These are phyloP conservation scores for Melanotus villosus DNA, from an alignment of 2,888 invertebrate genomes.

Conservation along the genomic window DNA sequence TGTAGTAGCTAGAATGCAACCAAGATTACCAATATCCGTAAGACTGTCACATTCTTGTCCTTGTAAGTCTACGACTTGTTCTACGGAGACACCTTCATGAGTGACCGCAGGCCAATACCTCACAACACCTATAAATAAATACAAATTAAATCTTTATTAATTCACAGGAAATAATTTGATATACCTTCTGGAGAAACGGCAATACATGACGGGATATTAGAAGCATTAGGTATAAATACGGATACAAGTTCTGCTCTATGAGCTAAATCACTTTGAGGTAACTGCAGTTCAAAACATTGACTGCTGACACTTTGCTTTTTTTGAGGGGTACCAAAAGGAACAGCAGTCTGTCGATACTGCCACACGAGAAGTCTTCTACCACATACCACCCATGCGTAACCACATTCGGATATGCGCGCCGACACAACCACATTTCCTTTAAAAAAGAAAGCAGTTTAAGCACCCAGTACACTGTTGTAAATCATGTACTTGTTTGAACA, in stretches of 20 bases:
- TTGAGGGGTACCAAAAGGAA: slow-evolving; percentile 67
- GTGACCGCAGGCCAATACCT: slow-evolving; percentile 93
- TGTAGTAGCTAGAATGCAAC: slow-evolving; percentile 91
- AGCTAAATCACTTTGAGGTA: slow-evolving; percentile 93
- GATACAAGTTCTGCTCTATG: slow-evolving; percentile 89
- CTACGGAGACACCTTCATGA: slow-evolving; percentile 88
- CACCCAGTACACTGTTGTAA: too few relatives aligned
- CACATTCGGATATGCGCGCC: slow-evolving; percentile 70
- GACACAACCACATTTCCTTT: slow-evolving; percentile 67
- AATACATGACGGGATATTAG: slow-evolving; percentile 83
- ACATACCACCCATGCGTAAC: slow-evolving; percentile 79
- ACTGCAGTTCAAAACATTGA: slow-evolving; percentile 86
- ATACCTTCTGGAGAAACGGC: slow-evolving; percentile 93
- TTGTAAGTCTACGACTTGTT: slow-evolving; percentile 88
- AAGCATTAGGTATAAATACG: slow-evolving; percentile 75
- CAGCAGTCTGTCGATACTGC: slow-evolving; percentile 75
- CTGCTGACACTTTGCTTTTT: slow-evolving; percentile 66
- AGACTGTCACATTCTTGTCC: slow-evolving; percentile 89
- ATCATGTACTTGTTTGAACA: too few relatives aligned
- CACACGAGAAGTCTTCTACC: slow-evolving; percentile 89
- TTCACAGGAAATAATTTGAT: too few relatives aligned
- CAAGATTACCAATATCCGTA: slow-evolving; percentile 77
- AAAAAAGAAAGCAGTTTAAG: slow-evolving; percentile 41
- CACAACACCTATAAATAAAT: slow-evolving; percentile 75
- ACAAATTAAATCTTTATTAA: neutral